Percentiles rank a stretch among this genome's conserved stretches.
phyloP scores from a whole-genome alignment of 2,888 invertebrate species.

The Endomychus coccineus region DNA sequence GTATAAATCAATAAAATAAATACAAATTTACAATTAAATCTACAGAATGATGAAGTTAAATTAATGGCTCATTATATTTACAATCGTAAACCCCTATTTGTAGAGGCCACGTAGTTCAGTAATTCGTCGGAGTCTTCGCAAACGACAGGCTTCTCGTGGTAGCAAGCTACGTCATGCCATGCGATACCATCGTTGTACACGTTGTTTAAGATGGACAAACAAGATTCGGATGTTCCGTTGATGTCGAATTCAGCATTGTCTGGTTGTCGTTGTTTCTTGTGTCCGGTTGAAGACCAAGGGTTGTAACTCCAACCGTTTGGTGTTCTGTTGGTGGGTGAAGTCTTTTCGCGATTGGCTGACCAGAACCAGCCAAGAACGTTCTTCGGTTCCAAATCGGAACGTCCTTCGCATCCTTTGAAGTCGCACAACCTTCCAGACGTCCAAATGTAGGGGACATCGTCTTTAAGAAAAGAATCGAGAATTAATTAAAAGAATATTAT shows the following conservation, averaged over 20 bases:
- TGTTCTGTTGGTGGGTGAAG: slow-evolving; percentile 70
- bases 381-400: slow-evolving; percentile 80
- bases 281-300: slow-evolving; percentile 85
- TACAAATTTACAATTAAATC: no score
- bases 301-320: slow-evolving; percentile 73
- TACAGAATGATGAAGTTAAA: no score
- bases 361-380: slow-evolving; percentile 86
- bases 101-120: slow-evolving; percentile 74
- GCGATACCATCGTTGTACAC: slow-evolving; percentile 90
- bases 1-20: no score
- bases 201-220: slow-evolving; percentile 80
- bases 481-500: no score
- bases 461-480: slow-evolving; percentile 43
- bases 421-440: slow-evolving; percentile 87
- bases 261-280: slow-evolving; percentile 81
- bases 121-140: slow-evolving; percentile 88
- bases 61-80: no score
- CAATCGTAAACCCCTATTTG: slow-evolving; percentile 75
- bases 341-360: slow-evolving; percentile 83
- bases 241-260: slow-evolving; percentile 89
- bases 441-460: slow-evolving; percentile 89
- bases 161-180: slow-evolving; percentile 91
- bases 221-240: slow-evolving; percentile 80
- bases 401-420: slow-evolving; percentile 86
- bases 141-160: slow-evolving; percentile 86